Conservation (phyloP, 2,113 vertebrate genomes). For the Pedionomus torquatus region DNA sequence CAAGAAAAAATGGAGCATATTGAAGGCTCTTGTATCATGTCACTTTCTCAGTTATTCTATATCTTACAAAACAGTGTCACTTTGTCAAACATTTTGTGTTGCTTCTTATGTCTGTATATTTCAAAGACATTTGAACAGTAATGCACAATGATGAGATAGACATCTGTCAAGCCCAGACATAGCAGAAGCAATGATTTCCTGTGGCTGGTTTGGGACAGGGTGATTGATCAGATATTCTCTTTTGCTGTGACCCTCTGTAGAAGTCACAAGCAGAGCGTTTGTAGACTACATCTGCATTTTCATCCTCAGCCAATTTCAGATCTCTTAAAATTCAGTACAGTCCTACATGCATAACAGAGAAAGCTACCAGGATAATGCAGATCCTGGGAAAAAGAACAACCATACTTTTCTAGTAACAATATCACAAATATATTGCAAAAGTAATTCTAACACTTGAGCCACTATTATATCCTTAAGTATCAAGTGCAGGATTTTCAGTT, state of each 20-base stretch:
- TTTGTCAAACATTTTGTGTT: background rate
- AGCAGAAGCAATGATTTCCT: background rate
- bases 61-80: background rate
- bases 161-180: background rate
- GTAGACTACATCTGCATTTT: background rate
- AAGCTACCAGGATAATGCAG: background rate
- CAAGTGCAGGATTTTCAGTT: background rate
- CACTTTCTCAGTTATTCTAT: background rate
- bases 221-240: conserved; percentile 23
- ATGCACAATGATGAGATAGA: background rate
- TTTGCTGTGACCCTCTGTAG: conserved; percentile 1
- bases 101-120: background rate
- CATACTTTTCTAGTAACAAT: background rate
- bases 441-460: background rate
- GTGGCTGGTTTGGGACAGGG: background rate
- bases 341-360: background rate
- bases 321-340: background rate
- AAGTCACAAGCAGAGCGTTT: background rate
- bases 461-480: background rate
- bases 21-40: background rate
- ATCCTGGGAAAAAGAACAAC: background rate
- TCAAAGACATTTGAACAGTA: background rate
- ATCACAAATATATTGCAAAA: background rate
- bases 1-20: background rate
- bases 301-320: background rate